Evolutionary conservation across 2,113 vertebrate genomes (phyloP).

Genomic region (Amblyornis subalaris): DNA sequence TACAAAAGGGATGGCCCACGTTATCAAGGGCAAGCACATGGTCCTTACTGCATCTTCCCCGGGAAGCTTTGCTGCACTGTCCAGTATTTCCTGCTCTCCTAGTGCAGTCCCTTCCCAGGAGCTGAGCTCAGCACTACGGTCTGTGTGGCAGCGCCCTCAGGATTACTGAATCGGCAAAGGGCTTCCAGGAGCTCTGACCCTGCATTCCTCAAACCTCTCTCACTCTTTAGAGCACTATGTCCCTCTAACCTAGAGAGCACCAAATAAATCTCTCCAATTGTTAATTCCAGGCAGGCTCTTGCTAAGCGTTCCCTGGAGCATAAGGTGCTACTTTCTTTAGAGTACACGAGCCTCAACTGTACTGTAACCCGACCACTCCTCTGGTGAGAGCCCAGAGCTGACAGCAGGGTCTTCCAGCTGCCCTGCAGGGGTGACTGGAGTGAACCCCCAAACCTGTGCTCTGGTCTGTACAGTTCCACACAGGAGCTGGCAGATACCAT

Average conservation of each 20-base stretch:
- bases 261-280: not conserved
- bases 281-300: not conserved
- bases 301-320: not conserved
- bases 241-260: not conserved
- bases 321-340: not conserved
- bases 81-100: not conserved
- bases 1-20: not conserved
- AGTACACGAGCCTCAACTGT: not conserved
- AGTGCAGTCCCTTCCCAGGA: not conserved
- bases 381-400: not conserved
- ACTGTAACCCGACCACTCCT: accelerated
- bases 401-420: not conserved
- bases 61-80: not conserved
- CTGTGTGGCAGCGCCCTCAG: accelerated
- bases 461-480: not conserved
- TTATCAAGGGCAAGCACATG: not conserved
- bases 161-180: not conserved
- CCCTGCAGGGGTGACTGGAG: not conserved
- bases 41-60: not conserved
- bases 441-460: not conserved
- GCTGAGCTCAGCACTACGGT: not conserved
- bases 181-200: not conserved
- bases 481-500: not conserved
- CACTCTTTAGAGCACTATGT: not conserved
- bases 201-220: not conserved